phyloP scores from a whole-genome alignment of 2,888 invertebrate species.

The Anorthoa munda region DNA sequence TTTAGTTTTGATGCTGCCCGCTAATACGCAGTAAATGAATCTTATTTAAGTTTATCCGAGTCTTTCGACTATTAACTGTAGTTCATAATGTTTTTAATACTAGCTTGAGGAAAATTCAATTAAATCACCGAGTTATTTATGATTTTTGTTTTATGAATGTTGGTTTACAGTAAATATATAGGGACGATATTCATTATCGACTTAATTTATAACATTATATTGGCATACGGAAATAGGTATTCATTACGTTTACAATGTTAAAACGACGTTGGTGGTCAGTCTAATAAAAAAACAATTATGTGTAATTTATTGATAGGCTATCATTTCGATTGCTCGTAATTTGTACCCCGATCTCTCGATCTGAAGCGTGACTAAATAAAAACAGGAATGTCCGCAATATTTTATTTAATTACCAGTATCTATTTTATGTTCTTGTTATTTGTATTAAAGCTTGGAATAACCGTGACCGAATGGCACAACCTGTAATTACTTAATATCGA shows the following conservation, averaged over 20 bases:
- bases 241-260: constrained; percentile 43
- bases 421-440: constrained; percentile 44
- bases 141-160: constrained; percentile 20
- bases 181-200: constrained; percentile 13
- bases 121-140: constrained; percentile 7
- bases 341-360: constrained; percentile 75
- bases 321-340: constrained; percentile 82
- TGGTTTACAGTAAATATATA: constrained; percentile 4
- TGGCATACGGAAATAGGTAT: constrained; percentile 22
- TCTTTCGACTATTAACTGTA: constrained; percentile 2
- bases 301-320: constrained; percentile 77
- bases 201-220: constrained; percentile 35
- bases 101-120: constrained; percentile 1
- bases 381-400: constrained; percentile 62
- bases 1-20: constrained; percentile 30
- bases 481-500: constrained; percentile 9
- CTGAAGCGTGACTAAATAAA: constrained; percentile 73
- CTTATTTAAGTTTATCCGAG: constrained; percentile 3
- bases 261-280: constrained; percentile 77
- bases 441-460: constrained; percentile 33
- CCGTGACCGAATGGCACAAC: constrained; percentile 11
- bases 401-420: constrained; percentile 46
- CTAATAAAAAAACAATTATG: constrained; percentile 73
- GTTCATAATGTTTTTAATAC: constrained; percentile 6
- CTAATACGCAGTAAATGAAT: constrained; percentile 7